phyloP scores from a whole-genome alignment of 2,113 vertebrate species.

The Chroicocephalus ridibundus region DNA sequence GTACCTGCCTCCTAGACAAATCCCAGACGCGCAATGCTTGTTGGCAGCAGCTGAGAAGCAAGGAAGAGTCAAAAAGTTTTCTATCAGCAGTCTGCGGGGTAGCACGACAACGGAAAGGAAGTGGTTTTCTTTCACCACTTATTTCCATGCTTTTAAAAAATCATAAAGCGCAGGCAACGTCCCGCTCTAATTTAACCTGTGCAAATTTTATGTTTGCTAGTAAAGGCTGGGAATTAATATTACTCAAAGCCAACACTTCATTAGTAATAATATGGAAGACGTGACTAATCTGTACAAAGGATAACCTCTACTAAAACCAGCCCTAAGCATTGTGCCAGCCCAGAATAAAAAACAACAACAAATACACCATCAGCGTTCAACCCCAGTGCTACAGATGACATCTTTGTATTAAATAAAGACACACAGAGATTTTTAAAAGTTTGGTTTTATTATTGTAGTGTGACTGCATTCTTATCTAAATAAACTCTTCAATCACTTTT shows the following conservation, averaged over 20 bases:
- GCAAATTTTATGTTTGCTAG: background rate
- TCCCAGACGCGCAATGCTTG: background rate
- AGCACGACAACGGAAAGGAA: background rate
- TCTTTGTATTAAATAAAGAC: background rate
- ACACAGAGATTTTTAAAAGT: background rate
- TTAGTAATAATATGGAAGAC: background rate
- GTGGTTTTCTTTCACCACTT: background rate
- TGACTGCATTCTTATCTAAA: slow-evolving; percentile 3
- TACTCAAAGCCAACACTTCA: background rate
- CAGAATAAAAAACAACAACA: background rate
- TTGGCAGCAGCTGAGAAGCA: background rate
- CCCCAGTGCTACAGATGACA: background rate
- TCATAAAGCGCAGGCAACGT: background rate
- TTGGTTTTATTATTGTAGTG: slow-evolving; percentile 5
- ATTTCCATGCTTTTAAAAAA: background rate
- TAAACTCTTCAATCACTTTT: slow-evolving; percentile 7
- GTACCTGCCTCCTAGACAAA: background rate
- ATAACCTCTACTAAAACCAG: background rate
- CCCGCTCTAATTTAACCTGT: background rate
- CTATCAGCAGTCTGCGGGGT: background rate
- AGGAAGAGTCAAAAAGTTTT: background rate
- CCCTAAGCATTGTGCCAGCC: background rate
- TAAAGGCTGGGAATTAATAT: background rate
- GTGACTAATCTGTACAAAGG: background rate
- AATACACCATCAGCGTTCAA: background rate